Base-by-base conservation (phyloP, 2,113 vertebrate species). In the Actinemys pallida region DNA sequence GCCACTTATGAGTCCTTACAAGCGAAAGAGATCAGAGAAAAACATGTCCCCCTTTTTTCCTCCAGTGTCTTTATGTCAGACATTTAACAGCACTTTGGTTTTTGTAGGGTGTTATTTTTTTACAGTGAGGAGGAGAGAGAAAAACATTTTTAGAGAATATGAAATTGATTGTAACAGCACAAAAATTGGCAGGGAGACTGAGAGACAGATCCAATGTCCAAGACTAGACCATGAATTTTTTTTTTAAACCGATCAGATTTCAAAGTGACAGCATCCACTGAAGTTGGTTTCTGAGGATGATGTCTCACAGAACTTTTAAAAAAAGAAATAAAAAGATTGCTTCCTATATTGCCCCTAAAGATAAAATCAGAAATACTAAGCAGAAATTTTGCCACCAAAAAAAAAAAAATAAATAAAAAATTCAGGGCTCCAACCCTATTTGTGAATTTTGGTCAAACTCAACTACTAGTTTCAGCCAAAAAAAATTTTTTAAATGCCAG, bases 1-100 rank as follows among this genome's bases (percentile, higher is more conserved):
- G 92, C 89, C 1, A n/a, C 75, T 75, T 87, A 47, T 10, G 84
- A 93, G 83, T 89, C 87, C 96, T 90, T 72, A 54, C 50, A 95
- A 97, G 78, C 85, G 69, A 92, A 83, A 8, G 87, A 82, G 82
- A 2, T 1, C 1, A 53, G 10, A n/a, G 57, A 62, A 49, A 22
- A 39, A 35, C 10, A 2, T 0, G 12, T 8, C 6, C 45, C 81
- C 47, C 83, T n/a, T 0, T 72, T 91, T 87, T 20, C 83, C 65
- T 31, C 53, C 92, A 87, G 86, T 8, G 1, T 7, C 25, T 88
- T 96, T 88, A 14, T 83, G 86, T 8, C 83, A 89, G 45, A 24
- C 14, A 31, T 83, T 78, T 85, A 76, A 4, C 84, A 90, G 94
- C 76, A 90, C 83, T 1, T 20, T 27, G 22, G 39, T 12, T 22